Evolutionary conservation across 1,140 invertebrate genomes (phyloP).

Genomic region (Leucophenga varia): DNA sequence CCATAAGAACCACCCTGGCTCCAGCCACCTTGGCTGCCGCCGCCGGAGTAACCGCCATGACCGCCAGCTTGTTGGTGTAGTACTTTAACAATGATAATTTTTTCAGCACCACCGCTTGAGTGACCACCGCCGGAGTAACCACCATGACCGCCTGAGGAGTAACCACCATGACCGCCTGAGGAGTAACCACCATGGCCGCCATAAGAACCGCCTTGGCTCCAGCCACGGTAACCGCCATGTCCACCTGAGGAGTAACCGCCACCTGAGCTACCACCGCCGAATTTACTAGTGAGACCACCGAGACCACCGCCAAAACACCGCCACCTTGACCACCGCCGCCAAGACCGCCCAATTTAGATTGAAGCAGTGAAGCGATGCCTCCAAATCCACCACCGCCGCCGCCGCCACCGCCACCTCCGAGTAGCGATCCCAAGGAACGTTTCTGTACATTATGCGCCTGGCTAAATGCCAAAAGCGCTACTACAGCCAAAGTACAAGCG

Average conservation of each 20-base stretch:
- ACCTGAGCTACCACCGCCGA: neutral
- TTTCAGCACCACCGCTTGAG: constrained; percentile 23
- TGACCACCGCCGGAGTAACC: constrained; percentile 20
- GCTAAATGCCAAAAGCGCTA: constrained; percentile 27
- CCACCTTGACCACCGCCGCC: constrained; percentile 15
- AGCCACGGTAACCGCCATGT: constrained; percentile 12
- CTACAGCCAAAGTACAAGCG: constrained; percentile 40
- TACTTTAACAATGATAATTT: constrained; percentile 38
- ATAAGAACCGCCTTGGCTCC: constrained; percentile 6
- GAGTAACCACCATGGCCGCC: constrained; percentile 7
- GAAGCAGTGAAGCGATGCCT: constrained; percentile 31
- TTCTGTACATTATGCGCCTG: constrained; percentile 16
- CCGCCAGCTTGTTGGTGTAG: constrained; percentile 18
- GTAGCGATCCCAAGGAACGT: constrained; percentile 33
- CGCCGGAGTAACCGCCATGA: constrained; percentile 12
- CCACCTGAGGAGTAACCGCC: constrained; percentile 15
- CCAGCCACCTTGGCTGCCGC: constrained; percentile 3
- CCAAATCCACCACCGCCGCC: constrained; percentile 20
- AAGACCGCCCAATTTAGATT: constrained; percentile 31
- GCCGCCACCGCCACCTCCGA: constrained; percentile 26
- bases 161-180: constrained; percentile 14
- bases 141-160: constrained; percentile 15
- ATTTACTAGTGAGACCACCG: neutral
- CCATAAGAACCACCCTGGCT: neutral
- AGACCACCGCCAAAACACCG: neutral